Evolutionary conservation across 2,113 vertebrate species (phyloP).

Genomic region (Cacatua alba): DNA sequence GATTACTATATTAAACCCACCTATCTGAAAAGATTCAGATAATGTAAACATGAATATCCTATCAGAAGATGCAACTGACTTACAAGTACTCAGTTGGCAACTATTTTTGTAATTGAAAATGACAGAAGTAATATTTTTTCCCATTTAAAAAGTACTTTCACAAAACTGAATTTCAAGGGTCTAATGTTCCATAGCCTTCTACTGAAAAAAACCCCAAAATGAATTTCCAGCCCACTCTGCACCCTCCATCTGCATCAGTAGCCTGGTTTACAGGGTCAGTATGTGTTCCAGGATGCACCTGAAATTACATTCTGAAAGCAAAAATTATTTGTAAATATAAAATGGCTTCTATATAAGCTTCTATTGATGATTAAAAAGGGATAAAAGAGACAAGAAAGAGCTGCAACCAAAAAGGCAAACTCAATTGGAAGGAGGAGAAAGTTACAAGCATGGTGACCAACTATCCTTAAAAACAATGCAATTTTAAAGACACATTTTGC

Average conservation of each 20-base stretch:
- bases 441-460: neutral
- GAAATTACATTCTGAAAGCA: neutral
- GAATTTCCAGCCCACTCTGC: neutral
- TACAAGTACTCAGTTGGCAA: neutral
- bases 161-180: neutral
- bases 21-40: neutral
- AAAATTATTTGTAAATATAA: neutral
- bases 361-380: neutral
- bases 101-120: neutral
- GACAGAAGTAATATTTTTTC: neutral
- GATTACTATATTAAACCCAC: neutral
- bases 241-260: neutral
- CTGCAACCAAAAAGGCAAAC: neutral
- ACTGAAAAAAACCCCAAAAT: neutral
- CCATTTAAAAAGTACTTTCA: neutral
- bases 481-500: neutral
- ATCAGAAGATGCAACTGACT: neutral
- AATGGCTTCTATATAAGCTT: neutral
- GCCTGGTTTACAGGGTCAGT: neutral
- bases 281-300: neutral
- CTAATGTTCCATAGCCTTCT: neutral
- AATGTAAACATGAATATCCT: neutral
- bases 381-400: neutral
- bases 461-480: neutral
- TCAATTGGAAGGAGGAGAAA: neutral